phyloP scores from a whole-genome alignment of 2,113 vertebrate genomes.

The Pterophyllum scalare region DNA sequence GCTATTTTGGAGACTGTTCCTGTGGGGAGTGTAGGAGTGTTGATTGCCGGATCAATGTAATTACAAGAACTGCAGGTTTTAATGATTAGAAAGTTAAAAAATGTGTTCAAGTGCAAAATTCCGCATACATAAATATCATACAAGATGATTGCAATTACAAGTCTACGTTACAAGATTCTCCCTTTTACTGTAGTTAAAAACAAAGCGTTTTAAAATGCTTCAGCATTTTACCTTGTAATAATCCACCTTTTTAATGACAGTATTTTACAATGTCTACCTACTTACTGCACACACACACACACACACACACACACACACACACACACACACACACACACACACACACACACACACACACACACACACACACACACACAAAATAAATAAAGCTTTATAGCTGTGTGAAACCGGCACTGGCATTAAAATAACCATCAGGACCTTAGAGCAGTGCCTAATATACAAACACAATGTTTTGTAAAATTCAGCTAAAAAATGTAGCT shows the following conservation, averaged over 20 bases:
- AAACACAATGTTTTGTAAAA: not conserved
- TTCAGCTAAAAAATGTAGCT: not conserved
- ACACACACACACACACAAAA: no score
- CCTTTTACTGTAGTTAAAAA: not conserved
- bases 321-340: no score
- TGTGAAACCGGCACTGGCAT: not conserved
- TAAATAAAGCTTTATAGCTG: not conserved
- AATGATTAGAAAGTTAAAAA: constrained; percentile 19
- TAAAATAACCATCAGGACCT: not conserved
- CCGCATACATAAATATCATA: not conserved
- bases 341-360: no score
- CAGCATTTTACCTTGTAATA: not conserved
- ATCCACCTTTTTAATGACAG: not conserved
- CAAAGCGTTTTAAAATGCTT: not conserved
- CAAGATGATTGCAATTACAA: not conserved
- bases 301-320: no score
- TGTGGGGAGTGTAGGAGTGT: constrained; percentile 2
- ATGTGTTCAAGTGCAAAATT: constrained; percentile 14
- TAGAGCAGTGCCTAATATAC: not conserved
- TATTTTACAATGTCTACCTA: not conserved
- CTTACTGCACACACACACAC: not conserved
- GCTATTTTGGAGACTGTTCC: not conserved
- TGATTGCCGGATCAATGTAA: constrained; percentile 40
- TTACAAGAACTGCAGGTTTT: constrained; percentile 7
- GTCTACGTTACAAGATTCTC: not conserved